Percentiles rank a stretch among this genome's conserved stretches.
phyloP scores from a whole-genome alignment of 2,113 vertebrate species.

The Trogon surrucura region DNA sequence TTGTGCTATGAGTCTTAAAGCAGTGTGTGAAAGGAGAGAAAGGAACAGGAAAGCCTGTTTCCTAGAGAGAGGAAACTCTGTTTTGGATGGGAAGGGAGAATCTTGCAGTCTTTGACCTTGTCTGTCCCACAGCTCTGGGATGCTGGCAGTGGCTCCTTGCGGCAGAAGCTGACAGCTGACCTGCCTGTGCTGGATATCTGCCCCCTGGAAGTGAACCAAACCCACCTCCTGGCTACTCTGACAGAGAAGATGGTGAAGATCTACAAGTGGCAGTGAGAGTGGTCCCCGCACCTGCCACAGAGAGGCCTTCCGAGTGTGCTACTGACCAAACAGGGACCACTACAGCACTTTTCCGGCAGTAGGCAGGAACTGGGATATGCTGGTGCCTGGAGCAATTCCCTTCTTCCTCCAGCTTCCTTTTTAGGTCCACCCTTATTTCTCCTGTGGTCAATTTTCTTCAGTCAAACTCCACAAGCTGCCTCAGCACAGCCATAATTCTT shows the following conservation, averaged over 20 bases:
- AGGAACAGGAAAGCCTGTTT: not conserved
- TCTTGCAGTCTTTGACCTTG: not conserved
- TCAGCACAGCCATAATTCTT: not conserved
- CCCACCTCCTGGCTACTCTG: conserved; percentile 86
- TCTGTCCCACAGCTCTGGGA: conserved; percentile 88
- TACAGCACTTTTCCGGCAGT: too few relatives aligned
- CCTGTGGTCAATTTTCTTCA: not conserved
- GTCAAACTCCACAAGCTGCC: not conserved
- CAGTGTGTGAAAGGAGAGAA: not conserved
- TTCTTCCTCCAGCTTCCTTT: not conserved
- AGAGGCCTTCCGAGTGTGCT: not conserved
- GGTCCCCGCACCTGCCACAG: rapidly evolving
- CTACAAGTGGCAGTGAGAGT: conserved; percentile 89
- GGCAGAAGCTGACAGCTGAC: conserved; percentile 89
- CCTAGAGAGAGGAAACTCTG: not conserved
- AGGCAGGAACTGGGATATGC: not conserved
- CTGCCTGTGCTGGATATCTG: conserved; percentile 92
- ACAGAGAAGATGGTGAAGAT: conserved; percentile 92
- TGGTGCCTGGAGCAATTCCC: not conserved
- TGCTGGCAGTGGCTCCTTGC: conserved; percentile 83
- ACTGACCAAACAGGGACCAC: not conserved
- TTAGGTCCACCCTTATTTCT: not conserved
- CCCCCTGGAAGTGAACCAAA: conserved; percentile 85
- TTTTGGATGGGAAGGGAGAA: not conserved
- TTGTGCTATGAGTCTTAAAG: not conserved